Percentiles rank a stretch among this genome's conserved stretches.
These are phyloP conservation scores for Hydrotaea cyrtoneurina DNA, from an alignment of 2,888 invertebrate species.

Conservation along the genomic window DNA sequence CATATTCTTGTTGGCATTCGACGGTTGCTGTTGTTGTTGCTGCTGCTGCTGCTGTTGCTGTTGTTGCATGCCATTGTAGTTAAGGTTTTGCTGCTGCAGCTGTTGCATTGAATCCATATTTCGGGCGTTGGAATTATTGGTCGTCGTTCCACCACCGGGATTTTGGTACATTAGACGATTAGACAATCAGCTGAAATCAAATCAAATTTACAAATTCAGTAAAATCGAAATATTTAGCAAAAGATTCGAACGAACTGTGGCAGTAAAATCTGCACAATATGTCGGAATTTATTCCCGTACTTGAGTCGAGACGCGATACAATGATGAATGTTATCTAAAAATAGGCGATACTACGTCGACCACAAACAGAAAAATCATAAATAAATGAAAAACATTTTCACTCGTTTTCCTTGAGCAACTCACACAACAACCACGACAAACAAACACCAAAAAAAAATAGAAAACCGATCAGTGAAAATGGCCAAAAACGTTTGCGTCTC, in stretches of 20 bases:
- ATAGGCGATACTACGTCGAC: constrained; percentile 54
- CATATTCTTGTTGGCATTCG: constrained; percentile 72
- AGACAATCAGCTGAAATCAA: constrained; percentile 86
- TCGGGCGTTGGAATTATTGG: constrained; percentile 77
- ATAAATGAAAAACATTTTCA: constrained; percentile 26
- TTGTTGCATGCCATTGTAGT: constrained; percentile 72
- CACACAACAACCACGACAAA: neutral
- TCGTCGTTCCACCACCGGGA: constrained; percentile 71
- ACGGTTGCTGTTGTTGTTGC: constrained; percentile 73
- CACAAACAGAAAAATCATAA: constrained; percentile 39
- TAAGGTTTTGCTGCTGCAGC: constrained; percentile 71
- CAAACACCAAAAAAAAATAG: neutral
- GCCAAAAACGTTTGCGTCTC: neutral
- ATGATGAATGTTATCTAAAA: constrained; percentile 54
- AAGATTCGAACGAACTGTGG: constrained; percentile 2
- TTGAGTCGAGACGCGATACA: constrained; percentile 29
- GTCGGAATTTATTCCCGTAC: constrained; percentile 8
- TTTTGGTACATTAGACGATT: constrained; percentile 77
- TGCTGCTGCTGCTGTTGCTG: constrained; percentile 72
- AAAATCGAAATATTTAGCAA: neutral
- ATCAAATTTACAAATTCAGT: neutral
- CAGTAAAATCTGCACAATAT: constrained; percentile 19
- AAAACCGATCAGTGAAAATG: constrained; percentile 18
- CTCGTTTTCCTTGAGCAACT: constrained; percentile 47
- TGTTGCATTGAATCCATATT: constrained; percentile 76